phyloP scores from a whole-genome alignment of 2,888 invertebrate species.

The Dolichopus griseipennis region DNA sequence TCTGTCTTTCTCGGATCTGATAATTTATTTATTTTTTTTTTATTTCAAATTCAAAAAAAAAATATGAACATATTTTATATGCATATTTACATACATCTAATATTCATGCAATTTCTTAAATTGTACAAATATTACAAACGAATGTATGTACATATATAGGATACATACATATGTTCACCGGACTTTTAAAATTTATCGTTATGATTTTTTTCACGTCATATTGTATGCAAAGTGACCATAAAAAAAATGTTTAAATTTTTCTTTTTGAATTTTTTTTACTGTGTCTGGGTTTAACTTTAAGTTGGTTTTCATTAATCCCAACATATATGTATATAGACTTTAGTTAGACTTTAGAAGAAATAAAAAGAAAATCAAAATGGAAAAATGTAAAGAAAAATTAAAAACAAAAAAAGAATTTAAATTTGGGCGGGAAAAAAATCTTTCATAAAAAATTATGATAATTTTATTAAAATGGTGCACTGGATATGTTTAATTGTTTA shows the following conservation, averaged over 20 bases:
- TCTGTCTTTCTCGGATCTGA: not conserved
- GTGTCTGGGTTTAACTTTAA: no score
- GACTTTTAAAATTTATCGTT: conserved; percentile 8
- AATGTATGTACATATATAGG: not conserved
- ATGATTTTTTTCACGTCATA: conserved; percentile 7
- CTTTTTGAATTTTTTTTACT: no score
- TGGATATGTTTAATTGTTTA: no score
- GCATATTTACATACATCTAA: not conserved
- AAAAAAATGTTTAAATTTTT: not conserved
- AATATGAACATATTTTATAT: not conserved
- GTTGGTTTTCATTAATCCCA: no score
- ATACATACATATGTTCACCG: not conserved
- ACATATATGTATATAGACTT: no score
- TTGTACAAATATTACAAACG: not conserved
- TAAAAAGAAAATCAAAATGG: no score
- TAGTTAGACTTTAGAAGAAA: no score
- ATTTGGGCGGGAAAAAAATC: no score
- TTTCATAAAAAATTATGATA: no score
- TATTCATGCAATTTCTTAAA: not conserved
- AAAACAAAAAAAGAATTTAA: no score
- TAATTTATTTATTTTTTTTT: not conserved
- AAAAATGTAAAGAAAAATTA: no score
- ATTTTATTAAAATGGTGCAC: no score
- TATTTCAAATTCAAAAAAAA: not conserved
- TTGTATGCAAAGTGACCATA: conserved; percentile 7